Evolutionary conservation across 2,888 invertebrate species (phyloP).

Genomic region (Calameuta idolon): DNA sequence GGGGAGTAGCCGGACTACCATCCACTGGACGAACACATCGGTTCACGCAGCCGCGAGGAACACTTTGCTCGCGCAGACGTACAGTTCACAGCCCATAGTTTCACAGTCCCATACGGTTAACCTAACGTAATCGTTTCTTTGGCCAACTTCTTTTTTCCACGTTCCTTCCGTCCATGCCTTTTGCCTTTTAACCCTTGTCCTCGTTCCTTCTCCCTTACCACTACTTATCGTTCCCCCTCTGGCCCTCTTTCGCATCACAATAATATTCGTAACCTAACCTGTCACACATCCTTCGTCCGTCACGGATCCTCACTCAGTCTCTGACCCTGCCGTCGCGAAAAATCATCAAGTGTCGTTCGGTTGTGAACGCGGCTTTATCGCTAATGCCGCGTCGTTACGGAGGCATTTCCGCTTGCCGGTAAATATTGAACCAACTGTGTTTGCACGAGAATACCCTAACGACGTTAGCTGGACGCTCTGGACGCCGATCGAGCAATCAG

Average conservation of each 20-base stretch:
- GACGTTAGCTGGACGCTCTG: not conserved
- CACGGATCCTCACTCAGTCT: not conserved
- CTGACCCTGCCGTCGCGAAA: not conserved
- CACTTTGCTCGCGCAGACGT: constrained; percentile 45
- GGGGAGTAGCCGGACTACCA: constrained; percentile 35
- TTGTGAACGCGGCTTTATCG: not conserved
- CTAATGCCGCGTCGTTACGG: constrained; percentile 1
- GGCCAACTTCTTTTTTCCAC: not conserved
- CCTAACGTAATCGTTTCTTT: not conserved
- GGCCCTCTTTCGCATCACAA: not conserved
- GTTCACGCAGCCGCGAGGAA: constrained; percentile 65
- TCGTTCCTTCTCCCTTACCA: too few species aligned
- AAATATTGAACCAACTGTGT: constrained; percentile 35
- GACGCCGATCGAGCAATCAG: constrained; percentile 6
- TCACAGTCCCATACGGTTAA: not conserved
- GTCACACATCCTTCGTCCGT: too few species aligned
- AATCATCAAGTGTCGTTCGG: not conserved
- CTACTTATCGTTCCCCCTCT: not conserved
- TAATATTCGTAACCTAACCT: not conserved
- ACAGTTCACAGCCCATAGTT: constrained; percentile 14
- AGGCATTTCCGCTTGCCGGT: constrained; percentile 8
- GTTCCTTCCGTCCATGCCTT: not conserved
- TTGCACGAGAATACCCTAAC: constrained; percentile 8
- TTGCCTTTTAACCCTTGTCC: not conserved
- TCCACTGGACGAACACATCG: constrained; percentile 53